Evolutionary conservation across 1,140 invertebrate species (phyloP).

Genomic region (Apis laboriosa): DNA sequence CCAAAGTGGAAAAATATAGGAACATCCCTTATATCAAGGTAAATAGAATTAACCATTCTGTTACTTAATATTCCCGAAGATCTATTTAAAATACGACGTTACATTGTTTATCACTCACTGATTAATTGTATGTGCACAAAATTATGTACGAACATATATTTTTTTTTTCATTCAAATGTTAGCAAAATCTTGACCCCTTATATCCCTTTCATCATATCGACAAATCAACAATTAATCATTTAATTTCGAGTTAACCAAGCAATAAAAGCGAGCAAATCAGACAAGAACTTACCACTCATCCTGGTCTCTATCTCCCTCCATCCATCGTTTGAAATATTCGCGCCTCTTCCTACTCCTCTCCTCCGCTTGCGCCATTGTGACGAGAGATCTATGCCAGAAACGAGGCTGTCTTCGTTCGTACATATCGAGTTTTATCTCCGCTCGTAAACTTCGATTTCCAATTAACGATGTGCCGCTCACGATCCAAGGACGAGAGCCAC

Average conservation of each 20-base stretch:
- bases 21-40: no score
- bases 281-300: neutral
- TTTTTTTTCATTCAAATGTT: no score
- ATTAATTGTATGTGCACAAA: no score
- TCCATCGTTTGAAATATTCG: neutral
- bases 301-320: neutral
- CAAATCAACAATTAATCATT: no score
- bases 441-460: conserved; percentile 46
- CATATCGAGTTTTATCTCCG: conserved; percentile 9
- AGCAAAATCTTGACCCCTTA: no score
- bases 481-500: conserved; percentile 1
- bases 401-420: conserved; percentile 14
- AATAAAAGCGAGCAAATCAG: neutral
- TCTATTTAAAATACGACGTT: no score
- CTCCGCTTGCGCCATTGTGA: conserved; percentile 9
- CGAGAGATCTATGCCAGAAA: conserved; percentile 11
- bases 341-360: neutral
- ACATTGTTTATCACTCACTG: no score
- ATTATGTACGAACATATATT: no score
- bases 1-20: no score
- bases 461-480: conserved; percentile 24
- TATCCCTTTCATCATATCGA: no score
- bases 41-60: no score
- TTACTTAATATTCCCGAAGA: no score
- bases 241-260: neutral